Evolutionary conservation across 2,797 vertebrate genomes (phyloP).

Genomic region (Trachops cirrhosus): DNA sequence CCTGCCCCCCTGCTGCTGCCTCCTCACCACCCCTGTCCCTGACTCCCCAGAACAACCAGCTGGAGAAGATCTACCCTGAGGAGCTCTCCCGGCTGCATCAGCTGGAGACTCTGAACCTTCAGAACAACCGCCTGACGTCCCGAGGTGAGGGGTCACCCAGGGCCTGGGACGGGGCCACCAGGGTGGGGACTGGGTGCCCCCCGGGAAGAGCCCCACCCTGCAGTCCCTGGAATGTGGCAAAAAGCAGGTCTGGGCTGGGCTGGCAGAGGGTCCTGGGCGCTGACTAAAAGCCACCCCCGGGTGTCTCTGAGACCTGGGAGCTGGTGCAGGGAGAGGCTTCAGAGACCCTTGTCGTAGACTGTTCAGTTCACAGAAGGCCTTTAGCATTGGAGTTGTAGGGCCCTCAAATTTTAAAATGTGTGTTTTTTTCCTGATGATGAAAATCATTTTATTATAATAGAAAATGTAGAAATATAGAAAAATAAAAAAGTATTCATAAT

Average conservation of each 20-base stretch:
- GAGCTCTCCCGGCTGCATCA: constrained; percentile 90
- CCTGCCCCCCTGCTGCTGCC: background rate
- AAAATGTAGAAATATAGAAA: background rate
- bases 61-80: constrained; percentile 90
- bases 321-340: background rate
- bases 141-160: constrained; percentile 85
- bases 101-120: constrained; percentile 96
- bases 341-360: background rate
- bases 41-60: constrained; percentile 92
- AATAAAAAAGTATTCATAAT: background rate
- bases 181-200: background rate
- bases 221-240: background rate
- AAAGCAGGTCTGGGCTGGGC: background rate
- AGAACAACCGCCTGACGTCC: constrained; percentile 96
- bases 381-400: background rate
- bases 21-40: background rate
- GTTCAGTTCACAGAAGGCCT: background rate
- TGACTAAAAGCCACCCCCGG: background rate
- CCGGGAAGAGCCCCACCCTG: background rate
- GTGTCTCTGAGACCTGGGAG: background rate
- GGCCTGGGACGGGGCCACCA: background rate
- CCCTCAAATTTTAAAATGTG: background rate
- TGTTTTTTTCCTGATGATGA: constrained; percentile 6
- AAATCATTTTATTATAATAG: background rate
- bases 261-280: background rate